These are phyloP conservation scores for Macaria liturata DNA, from an alignment of 2,888 invertebrate genomes.

Conservation along the genomic window DNA sequence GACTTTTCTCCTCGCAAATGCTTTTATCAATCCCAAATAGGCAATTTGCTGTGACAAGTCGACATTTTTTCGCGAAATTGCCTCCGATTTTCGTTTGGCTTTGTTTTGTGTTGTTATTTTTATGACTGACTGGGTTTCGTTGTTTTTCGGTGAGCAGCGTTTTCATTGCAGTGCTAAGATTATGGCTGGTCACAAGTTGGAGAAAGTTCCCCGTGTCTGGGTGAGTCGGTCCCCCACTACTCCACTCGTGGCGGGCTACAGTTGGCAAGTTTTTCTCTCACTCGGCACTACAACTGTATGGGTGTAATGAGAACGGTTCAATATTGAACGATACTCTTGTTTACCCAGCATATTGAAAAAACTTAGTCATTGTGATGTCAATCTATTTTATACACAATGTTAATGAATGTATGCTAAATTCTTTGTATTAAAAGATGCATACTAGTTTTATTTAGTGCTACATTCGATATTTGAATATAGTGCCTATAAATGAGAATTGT, in stretches of 20 bases:
- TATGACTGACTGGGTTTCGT: not conserved
- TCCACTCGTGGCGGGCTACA: constrained; percentile 31
- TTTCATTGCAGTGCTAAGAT: constrained; percentile 50
- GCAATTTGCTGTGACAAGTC: constrained; percentile 26
- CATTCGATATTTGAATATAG: too few relatives aligned
- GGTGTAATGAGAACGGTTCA: constrained; percentile 34
- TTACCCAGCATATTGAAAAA: too few relatives aligned
- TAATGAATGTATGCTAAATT: too few relatives aligned
- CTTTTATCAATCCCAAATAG: constrained; percentile 22
- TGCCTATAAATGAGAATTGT: too few relatives aligned
- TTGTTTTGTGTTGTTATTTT: constrained; percentile 21
- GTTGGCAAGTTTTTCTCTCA: constrained; percentile 54
- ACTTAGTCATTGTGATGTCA: too few relatives aligned
- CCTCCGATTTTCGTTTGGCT: constrained; percentile 2
- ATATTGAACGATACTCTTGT: too few relatives aligned
- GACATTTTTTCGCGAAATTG: constrained; percentile 10
- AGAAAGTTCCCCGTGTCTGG: constrained; percentile 56
- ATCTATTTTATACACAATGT: too few relatives aligned
- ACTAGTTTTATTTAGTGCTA: too few relatives aligned
- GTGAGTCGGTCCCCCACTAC: constrained; percentile 31
- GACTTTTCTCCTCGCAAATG: constrained; percentile 18
- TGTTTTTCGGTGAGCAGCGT: constrained; percentile 9
- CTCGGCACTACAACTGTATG: constrained; percentile 45
- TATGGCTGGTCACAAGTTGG: constrained; percentile 65
- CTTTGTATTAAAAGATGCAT: too few relatives aligned